These are phyloP conservation scores for Thermophis baileyi DNA, from an alignment of 2,113 vertebrate species.

Conservation along the genomic window DNA sequence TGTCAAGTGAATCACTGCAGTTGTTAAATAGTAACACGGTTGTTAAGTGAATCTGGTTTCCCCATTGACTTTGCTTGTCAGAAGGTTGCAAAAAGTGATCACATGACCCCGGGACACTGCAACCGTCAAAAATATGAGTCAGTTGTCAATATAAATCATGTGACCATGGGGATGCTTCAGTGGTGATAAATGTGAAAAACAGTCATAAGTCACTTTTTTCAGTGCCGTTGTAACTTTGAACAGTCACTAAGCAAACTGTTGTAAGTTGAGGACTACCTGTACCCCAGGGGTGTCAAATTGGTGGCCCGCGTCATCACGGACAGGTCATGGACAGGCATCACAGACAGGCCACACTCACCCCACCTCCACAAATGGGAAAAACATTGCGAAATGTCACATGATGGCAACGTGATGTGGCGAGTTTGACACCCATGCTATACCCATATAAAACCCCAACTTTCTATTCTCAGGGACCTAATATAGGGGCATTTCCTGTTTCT, in stretches of 20 bases:
- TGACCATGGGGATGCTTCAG: neutral
- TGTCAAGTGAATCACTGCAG: too few species aligned
- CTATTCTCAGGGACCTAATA: neutral
- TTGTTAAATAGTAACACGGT: too few species aligned
- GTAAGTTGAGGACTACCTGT: neutral
- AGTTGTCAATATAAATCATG: neutral
- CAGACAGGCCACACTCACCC: too few species aligned
- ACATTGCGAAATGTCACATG: accelerated
- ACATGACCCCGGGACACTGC: neutral
- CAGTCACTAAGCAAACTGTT: neutral
- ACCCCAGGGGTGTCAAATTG: too few species aligned
- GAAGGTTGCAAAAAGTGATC: too few species aligned
- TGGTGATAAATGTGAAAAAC: neutral
- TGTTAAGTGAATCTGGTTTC: too few species aligned
- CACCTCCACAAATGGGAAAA: too few species aligned
- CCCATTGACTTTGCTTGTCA: too few species aligned
- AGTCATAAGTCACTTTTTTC: neutral
- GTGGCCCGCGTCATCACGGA: too few species aligned
- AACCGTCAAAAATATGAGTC: neutral
- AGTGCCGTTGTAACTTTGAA: neutral
- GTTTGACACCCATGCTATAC: too few species aligned
- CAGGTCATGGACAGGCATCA: too few species aligned
- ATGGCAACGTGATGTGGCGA: too few species aligned
- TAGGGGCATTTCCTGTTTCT: neutral
- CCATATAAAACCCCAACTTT: neutral